Percentiles rank a stretch among this genome's conserved stretches.
Evolutionary conservation across 92 coral and sea anemone species (phyloP).

Genomic region (Blastomussa wellsi): DNA sequence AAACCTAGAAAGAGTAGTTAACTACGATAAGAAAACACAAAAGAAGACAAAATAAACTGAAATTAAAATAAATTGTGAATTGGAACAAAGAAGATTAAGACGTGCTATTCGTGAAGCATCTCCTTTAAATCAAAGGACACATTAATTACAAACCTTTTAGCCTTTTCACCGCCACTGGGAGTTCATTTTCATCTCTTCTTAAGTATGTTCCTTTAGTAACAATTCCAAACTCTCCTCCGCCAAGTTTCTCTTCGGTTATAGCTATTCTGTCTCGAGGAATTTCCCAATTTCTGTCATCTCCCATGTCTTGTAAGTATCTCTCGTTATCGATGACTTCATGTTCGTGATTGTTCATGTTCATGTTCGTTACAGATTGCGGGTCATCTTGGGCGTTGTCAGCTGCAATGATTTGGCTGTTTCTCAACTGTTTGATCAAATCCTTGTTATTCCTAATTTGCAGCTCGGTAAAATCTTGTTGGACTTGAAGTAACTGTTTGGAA

Average conservation of each 20-base stretch:
- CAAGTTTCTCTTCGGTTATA: conserved; percentile 62
- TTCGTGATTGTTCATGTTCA: no score
- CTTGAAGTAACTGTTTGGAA: neutral
- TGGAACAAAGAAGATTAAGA: no score
- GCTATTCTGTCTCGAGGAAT: conserved; percentile 65
- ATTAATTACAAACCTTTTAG: conserved; percentile 63
- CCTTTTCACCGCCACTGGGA: conserved; percentile 73
- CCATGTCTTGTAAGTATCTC: conserved; percentile 16
- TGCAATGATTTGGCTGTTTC: neutral
- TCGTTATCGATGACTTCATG: conserved; percentile 8
- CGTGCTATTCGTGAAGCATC: no score
- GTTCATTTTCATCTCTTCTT: conserved; percentile 55
- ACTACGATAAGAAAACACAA: no score
- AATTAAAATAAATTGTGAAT: no score
- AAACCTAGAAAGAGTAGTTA: no score
- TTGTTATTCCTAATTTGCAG: neutral
- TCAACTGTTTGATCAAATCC: neutral
- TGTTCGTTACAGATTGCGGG: neutral
- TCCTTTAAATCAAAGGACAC: no score
- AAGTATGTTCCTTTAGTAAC: conserved; percentile 73
- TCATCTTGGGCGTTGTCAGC: neutral
- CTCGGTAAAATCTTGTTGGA: conserved; percentile 3
- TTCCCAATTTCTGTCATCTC: conserved; percentile 78
- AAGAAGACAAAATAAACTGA: no score
- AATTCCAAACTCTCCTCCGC: conserved; percentile 85